phyloP scores from a whole-genome alignment of 2,888 invertebrate species.

The Meandrusa payeni region DNA sequence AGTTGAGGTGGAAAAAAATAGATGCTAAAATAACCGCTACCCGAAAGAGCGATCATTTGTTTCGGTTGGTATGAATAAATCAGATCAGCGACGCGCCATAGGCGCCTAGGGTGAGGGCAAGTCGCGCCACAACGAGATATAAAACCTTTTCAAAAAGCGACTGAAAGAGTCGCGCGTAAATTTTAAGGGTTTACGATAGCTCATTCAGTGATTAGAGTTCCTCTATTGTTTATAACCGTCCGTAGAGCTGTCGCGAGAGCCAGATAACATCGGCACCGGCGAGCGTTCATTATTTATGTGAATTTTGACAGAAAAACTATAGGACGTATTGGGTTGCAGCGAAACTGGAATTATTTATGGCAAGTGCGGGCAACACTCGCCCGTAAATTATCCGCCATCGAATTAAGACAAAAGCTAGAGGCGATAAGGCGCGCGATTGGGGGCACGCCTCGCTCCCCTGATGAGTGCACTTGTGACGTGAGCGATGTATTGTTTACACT shows the following conservation, averaged over 20 bases:
- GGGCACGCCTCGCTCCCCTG: slow-evolving; percentile 64
- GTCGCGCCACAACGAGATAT: slow-evolving; percentile 60
- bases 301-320: slow-evolving; percentile 69
- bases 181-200: slow-evolving; percentile 74
- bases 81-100: slow-evolving; percentile 66
- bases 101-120: slow-evolving; percentile 60
- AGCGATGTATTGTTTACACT: slow-evolving; percentile 2
- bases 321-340: slow-evolving; percentile 46
- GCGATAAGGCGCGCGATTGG: slow-evolving; percentile 65
- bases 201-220: slow-evolving; percentile 75
- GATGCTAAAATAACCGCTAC: slow-evolving; percentile 37
- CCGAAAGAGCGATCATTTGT: slow-evolving; percentile 73
- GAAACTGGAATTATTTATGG: slow-evolving; percentile 74
- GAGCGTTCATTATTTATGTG: slow-evolving; percentile 73
- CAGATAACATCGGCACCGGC: slow-evolving; percentile 67
- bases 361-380: slow-evolving; percentile 50
- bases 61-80: slow-evolving; percentile 78
- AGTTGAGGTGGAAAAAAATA: slow-evolving; percentile 51
- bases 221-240: slow-evolving; percentile 72
- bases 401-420: slow-evolving; percentile 75
- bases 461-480: slow-evolving; percentile 60
- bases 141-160: slow-evolving; percentile 71
- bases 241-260: slow-evolving; percentile 58
- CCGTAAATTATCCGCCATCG: slow-evolving; percentile 69
- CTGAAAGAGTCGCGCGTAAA: slow-evolving; percentile 74